Conservation (phyloP, 2,888 invertebrate species). For the Cataglyphis albicans region DNA sequence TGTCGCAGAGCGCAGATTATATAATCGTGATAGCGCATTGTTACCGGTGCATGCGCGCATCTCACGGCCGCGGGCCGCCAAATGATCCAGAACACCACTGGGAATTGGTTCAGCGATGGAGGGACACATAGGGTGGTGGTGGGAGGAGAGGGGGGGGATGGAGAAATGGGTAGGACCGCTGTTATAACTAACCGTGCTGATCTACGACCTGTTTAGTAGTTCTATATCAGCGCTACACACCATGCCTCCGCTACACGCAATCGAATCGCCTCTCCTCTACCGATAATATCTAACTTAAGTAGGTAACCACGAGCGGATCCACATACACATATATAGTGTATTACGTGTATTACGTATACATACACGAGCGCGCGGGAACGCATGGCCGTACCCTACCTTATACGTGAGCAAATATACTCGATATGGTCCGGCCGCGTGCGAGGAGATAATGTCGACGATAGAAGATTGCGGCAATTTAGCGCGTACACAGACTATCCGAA, state of each 20-base stretch:
- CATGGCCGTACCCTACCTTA: constrained; percentile 30
- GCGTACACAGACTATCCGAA: constrained; percentile 33
- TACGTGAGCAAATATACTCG: constrained; percentile 59
- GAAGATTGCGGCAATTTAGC: constrained; percentile 52
- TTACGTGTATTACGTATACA: neutral
- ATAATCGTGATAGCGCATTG: constrained; percentile 77
- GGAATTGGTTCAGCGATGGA: constrained; percentile 84
- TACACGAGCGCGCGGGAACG: neutral
- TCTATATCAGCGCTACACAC: constrained; percentile 84
- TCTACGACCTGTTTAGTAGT: constrained; percentile 86
- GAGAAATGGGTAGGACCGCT: constrained; percentile 60
- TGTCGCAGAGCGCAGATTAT: constrained; percentile 67
- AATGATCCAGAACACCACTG: constrained; percentile 86
- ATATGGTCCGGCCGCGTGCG: constrained; percentile 62
- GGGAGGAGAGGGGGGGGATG: neutral
- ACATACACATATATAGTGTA: neutral
- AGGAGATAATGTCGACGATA: constrained; percentile 55
- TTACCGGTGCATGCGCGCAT: constrained; percentile 79
- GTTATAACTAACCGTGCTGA: constrained; percentile 85
- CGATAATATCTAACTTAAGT: constrained; percentile 78
- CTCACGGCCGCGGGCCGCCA: constrained; percentile 84
- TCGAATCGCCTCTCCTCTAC: constrained; percentile 75
- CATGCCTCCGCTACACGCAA: constrained; percentile 76
- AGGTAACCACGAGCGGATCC: constrained; percentile 60
- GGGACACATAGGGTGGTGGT: constrained; percentile 14